Conservation (phyloP, 2,113 vertebrate species). For the Salvelinus alpinus region DNA sequence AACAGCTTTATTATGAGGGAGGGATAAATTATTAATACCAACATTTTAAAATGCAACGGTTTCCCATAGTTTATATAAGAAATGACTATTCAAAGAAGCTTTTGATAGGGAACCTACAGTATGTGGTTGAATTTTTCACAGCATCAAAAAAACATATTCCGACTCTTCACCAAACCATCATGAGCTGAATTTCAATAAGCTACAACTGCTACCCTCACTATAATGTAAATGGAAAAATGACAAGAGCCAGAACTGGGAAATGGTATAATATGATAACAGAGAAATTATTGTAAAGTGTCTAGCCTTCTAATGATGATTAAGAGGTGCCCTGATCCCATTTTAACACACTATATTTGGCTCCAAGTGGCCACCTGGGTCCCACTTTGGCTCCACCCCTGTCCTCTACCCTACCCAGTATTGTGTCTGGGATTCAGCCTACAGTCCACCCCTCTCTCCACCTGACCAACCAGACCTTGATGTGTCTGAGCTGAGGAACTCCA, state of each 20-base stretch:
- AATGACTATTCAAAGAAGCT: neutral
- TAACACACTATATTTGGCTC: slow-evolving; percentile 53
- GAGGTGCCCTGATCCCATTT: slow-evolving; percentile 49
- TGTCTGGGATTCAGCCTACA: slow-evolving; percentile 29
- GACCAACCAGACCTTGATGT: slow-evolving; percentile 45
- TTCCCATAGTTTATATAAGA: neutral
- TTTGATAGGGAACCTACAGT: neutral
- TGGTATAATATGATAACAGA: slow-evolving; percentile 36
- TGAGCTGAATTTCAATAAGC: too few relatives aligned
- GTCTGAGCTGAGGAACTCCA: slow-evolving; percentile 54
- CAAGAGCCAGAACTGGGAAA: neutral
- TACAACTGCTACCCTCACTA: slow-evolving; percentile 6
- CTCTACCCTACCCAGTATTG: slow-evolving; percentile 28
- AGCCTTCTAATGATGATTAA: slow-evolving; percentile 56
- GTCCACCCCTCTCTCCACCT: slow-evolving; percentile 8
- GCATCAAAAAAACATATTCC: too few relatives aligned
- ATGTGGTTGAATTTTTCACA: neutral
- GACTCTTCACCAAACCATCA: too few relatives aligned
- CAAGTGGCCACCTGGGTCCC: slow-evolving; percentile 73
- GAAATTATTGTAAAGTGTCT: slow-evolving; percentile 43
- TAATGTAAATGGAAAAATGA: slow-evolving; percentile 25
- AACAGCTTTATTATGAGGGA: neutral
- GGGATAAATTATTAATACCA: neutral
- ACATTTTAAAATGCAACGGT: neutral
- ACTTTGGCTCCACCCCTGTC: slow-evolving; percentile 6